Conservation (phyloP, 2,888 invertebrate species). For the Galerucella pusilla region DNA sequence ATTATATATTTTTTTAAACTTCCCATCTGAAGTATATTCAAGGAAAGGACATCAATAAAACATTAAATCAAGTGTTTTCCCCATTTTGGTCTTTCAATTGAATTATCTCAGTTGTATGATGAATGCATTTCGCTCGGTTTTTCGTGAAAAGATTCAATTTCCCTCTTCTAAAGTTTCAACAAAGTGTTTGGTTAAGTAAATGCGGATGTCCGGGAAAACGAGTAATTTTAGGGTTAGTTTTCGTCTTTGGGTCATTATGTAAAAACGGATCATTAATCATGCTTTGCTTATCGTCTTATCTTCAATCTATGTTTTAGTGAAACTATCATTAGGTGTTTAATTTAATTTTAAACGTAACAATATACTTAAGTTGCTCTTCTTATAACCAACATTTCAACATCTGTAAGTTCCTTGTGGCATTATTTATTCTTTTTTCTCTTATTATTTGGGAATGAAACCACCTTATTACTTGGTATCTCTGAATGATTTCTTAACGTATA, state of each 20-base stretch:
- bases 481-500: no score
- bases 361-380: neutral
- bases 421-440: no score
- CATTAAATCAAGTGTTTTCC: no score
- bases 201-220: conserved; percentile 38
- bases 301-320: neutral
- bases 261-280: conserved; percentile 43
- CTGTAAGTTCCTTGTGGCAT: no score
- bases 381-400: neutral
- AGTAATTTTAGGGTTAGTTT: conserved; percentile 43
- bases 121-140: no score
- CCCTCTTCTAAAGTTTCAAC: conserved; percentile 23
- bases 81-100: no score
- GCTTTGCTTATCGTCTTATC: conserved; percentile 14
- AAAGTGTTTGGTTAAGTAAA: conserved; percentile 27
- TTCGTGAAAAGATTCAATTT: conserved; percentile 30
- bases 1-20: no score
- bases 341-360: neutral
- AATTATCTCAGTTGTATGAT: no score
- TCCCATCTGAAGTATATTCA: no score
- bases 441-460: no score
- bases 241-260: conserved; percentile 38
- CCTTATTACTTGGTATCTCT: no score
- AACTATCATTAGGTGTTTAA: conserved; percentile 5
- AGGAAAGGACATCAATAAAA: no score